phyloP scores from a whole-genome alignment of 2,888 invertebrate genomes.

The Cremastinae sp. region DNA sequence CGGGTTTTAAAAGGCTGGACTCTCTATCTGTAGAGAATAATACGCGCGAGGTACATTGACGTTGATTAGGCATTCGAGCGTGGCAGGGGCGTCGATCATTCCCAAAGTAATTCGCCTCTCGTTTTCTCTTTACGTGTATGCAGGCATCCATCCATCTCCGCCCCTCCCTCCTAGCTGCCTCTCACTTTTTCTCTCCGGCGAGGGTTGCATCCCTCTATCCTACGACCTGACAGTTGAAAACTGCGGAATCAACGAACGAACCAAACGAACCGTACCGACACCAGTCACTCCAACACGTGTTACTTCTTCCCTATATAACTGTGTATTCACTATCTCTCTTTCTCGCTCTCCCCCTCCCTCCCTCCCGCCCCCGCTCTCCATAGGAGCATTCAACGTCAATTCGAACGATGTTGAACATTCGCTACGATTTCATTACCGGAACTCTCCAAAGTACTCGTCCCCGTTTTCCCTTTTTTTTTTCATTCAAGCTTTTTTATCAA shows the following conservation, averaged over 20 bases:
- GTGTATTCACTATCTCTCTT: too few species aligned
- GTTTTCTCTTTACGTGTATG: conserved; percentile 14
- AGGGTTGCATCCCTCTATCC: conserved; percentile 38
- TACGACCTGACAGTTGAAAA: conserved; percentile 58
- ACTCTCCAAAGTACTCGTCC: neutral
- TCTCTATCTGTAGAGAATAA: conserved; percentile 8
- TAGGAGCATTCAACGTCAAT: conserved; percentile 10
- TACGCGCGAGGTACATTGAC: conserved; percentile 56
- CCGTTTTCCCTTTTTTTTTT: conserved; percentile 11
- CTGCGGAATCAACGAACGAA: conserved; percentile 60
- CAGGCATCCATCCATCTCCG: neutral
- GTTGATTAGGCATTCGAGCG: conserved; percentile 61
- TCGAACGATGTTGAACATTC: neutral
- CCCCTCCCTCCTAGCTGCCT: too few species aligned
- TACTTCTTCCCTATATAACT: conserved; percentile 6
- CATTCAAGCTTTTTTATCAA: too few species aligned
- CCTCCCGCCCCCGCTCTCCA: too few species aligned
- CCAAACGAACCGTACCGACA: conserved; percentile 42
- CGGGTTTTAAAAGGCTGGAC: conserved; percentile 50
- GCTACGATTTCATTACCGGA: too few species aligned
- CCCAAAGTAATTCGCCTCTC: conserved; percentile 52
- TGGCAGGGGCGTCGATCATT: conserved; percentile 58
- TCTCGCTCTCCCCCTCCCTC: too few species aligned
- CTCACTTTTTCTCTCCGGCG: conserved; percentile 11
- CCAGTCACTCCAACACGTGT: conserved; percentile 15